Conservation (phyloP, 2,888 invertebrate species). For the Morpho deidamia region DNA sequence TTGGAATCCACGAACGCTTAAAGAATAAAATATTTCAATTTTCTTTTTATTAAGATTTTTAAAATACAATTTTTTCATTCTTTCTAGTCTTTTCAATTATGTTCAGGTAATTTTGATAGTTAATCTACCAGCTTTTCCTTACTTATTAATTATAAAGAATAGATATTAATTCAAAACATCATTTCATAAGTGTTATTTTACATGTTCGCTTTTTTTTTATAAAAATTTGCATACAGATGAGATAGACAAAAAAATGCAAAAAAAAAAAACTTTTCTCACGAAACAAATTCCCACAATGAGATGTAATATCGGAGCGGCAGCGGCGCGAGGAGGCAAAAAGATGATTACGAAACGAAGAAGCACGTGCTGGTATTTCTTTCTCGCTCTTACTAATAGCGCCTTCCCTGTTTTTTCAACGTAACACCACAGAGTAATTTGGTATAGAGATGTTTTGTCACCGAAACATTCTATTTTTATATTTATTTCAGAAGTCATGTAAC, state of each 20-base stretch:
- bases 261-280: conserved; percentile 42
- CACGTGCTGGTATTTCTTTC: conserved; percentile 62
- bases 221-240: conserved; percentile 19
- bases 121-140: too few relatives aligned
- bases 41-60: too few relatives aligned
- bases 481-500: too few relatives aligned
- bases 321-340: conserved; percentile 60
- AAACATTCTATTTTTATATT: too few relatives aligned
- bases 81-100: too few relatives aligned
- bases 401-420: conserved; percentile 5
- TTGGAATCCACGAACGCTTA: too few relatives aligned
- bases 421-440: conserved; percentile 32
- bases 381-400: conserved; percentile 39
- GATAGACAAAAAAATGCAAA: conserved; percentile 7
- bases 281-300: conserved; percentile 65
- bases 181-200: too few relatives aligned
- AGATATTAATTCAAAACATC: too few relatives aligned
- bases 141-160: too few relatives aligned
- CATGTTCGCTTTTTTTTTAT: neutral
- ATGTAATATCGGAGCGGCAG: conserved; percentile 62
- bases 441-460: conserved; percentile 3
- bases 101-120: too few relatives aligned
- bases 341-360: conserved; percentile 46
- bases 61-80: too few relatives aligned
- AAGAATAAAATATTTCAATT: too few relatives aligned